Conservation (phyloP, 2,113 vertebrate genomes). For the Callocephalon fimbriatum region DNA sequence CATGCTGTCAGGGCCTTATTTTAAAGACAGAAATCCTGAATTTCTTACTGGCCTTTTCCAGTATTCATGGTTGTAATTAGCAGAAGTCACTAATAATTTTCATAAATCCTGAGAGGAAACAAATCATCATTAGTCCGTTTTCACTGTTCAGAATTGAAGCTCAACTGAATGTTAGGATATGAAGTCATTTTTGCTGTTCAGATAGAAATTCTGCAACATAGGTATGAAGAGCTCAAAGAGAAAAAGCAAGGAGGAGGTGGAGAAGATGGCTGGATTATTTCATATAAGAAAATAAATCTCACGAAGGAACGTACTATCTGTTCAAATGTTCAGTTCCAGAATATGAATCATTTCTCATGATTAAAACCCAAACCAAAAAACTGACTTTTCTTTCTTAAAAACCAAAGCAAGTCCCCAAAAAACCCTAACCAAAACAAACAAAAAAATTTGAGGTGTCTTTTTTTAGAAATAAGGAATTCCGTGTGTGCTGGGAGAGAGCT, state of each 20-base stretch:
- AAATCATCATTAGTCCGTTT: neutral
- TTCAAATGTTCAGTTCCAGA: neutral
- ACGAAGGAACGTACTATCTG: neutral
- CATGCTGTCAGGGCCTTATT: neutral
- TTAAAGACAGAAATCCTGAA: neutral
- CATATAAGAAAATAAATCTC: neutral
- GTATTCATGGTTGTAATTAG: neutral
- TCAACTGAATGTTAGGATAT: neutral
- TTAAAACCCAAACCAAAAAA: neutral
- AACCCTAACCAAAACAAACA: neutral
- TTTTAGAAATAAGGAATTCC: neutral
- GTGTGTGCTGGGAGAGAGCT: neutral
- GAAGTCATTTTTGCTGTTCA: neutral
- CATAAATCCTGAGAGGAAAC: neutral
- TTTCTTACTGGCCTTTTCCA: neutral
- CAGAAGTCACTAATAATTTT: neutral
- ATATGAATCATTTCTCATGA: neutral
- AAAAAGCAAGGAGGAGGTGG: neutral
- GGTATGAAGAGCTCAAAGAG: neutral
- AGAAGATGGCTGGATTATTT: neutral
- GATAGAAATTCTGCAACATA: neutral
- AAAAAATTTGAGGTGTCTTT: neutral
- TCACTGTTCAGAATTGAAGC: neutral
- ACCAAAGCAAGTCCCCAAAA: neutral
- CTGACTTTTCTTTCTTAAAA: neutral